Percentiles rank a stretch among this genome's conserved stretches.
phyloP scores from a whole-genome alignment of 2,888 invertebrate genomes.

The Agrotis clavis region DNA sequence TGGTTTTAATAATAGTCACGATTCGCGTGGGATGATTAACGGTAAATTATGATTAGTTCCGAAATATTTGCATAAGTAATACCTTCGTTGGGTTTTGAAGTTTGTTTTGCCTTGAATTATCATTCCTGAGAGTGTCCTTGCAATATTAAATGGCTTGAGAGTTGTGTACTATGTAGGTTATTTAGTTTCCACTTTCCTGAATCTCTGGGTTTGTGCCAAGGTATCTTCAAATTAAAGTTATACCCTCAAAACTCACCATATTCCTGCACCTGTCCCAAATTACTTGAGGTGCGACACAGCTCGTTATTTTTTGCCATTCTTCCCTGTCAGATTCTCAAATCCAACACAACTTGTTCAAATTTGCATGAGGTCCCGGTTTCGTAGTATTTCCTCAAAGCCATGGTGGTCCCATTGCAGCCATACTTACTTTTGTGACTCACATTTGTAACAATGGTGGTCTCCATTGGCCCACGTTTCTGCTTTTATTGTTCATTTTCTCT shows the following conservation, averaged over 20 bases:
- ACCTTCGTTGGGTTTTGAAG: constrained; percentile 17
- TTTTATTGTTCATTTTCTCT: constrained; percentile 55
- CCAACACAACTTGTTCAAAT: constrained; percentile 13
- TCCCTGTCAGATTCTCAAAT: background rate
- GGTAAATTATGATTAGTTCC: constrained; percentile 49
- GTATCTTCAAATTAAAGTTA: constrained; percentile 2
- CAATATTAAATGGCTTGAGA: background rate
- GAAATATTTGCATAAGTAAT: constrained; percentile 34
- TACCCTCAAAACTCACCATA: background rate
- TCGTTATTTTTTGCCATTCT: background rate
- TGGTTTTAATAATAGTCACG: constrained; percentile 43
- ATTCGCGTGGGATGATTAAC: constrained; percentile 45
- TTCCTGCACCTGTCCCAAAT: background rate
- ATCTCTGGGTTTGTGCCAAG: background rate
- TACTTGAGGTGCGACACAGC: background rate
- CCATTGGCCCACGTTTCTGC: constrained; percentile 38
- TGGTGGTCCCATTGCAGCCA: constrained; percentile 46
- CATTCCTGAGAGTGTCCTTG: background rate
- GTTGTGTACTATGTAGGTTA: background rate
- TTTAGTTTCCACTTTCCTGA: background rate
- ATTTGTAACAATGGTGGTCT: constrained; percentile 61
- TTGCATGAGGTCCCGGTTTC: constrained; percentile 39
- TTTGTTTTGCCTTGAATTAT: background rate
- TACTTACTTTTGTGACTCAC: constrained; percentile 55
- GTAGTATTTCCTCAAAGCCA: constrained; percentile 36